Percentiles rank a stretch among this genome's conserved stretches.
Evolutionary conservation across 2,888 invertebrate genomes (phyloP).

Genomic region (Drosophila niveifrons): DNA sequence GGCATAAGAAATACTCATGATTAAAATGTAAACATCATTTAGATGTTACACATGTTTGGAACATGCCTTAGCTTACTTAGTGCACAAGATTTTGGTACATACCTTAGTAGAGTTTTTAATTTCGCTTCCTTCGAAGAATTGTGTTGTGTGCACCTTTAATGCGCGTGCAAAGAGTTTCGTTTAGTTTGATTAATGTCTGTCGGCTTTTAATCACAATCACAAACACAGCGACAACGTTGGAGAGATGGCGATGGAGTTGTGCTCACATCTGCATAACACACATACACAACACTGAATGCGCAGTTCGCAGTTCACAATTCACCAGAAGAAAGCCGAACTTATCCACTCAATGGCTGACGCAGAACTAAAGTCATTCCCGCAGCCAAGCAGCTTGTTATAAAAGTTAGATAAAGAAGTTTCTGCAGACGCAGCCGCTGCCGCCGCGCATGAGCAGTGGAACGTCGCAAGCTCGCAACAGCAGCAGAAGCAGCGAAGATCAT

Average conservation of each 20-base stretch:
- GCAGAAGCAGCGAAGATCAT: conserved; percentile 25
- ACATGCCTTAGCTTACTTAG: conserved; percentile 1
- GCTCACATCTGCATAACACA: conserved; percentile 46
- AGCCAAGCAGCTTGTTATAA: conserved; percentile 71
- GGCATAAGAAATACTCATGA: conserved; percentile 1
- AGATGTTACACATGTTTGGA: conserved; percentile 1
- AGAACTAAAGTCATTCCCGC: conserved; percentile 70
- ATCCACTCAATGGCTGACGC: conserved; percentile 69
- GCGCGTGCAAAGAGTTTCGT: conserved; percentile 6
- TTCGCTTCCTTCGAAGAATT: conserved; percentile 7
- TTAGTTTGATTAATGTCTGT: conserved; percentile 22
- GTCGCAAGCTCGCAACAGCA: conserved; percentile 37
- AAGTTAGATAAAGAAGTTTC: conserved; percentile 75
- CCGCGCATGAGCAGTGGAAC: conserved; percentile 13
- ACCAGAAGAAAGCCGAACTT: conserved; percentile 60
- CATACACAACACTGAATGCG: conserved; percentile 3
- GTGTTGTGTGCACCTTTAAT: not conserved
- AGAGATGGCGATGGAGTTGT: conserved; percentile 9
- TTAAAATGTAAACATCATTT: conserved; percentile 20
- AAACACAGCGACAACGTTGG: conserved; percentile 9
- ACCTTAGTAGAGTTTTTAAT: conserved; percentile 13
- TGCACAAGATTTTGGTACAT: conserved; percentile 6
- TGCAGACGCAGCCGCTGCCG: conserved; percentile 53
- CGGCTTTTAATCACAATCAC: conserved; percentile 16
- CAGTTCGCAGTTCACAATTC: conserved; percentile 7